These are phyloP conservation scores for Trachymyrmex cornetzi DNA, from an alignment of 1,140 invertebrate genomes.

Conservation along the genomic window DNA sequence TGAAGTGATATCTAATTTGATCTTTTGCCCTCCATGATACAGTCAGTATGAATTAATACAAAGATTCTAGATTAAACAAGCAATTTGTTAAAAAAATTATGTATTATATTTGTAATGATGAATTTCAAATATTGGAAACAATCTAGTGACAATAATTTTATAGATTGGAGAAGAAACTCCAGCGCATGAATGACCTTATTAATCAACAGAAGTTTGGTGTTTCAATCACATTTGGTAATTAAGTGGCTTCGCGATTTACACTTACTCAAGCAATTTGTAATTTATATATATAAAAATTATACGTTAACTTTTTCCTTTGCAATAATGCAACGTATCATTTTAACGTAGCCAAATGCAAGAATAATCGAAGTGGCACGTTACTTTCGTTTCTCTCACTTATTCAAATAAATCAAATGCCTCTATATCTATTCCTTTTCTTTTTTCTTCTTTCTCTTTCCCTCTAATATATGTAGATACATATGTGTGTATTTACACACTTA, in stretches of 20 bases:
- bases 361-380: slow-evolving; percentile 58
- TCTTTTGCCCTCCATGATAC: neutral
- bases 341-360: slow-evolving; percentile 46
- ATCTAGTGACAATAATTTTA: slow-evolving; percentile 77
- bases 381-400: slow-evolving; percentile 13
- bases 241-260: slow-evolving; percentile 63
- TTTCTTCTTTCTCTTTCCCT: neutral
- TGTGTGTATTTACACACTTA: slow-evolving; percentile 3
- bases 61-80: neutral
- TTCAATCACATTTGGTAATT: slow-evolving; percentile 71
- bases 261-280: slow-evolving; percentile 31
- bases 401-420: slow-evolving; percentile 31
- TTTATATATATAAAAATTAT: slow-evolving; percentile 5
- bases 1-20: neutral
- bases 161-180: slow-evolving; percentile 82
- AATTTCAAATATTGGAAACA: slow-evolving; percentile 40
- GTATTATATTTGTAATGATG: slow-evolving; percentile 34
- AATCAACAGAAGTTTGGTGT: slow-evolving; percentile 71
- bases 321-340: slow-evolving; percentile 40
- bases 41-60: neutral
- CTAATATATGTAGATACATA: neutral
- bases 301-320: slow-evolving; percentile 14
- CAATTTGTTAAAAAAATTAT: slow-evolving; percentile 13
- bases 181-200: slow-evolving; percentile 77
- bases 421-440: neutral